A percentile compares a stretch with the other conserved stretches of the same genome.
Conservation (phyloP, 2,113 vertebrate genomes). For the Vanacampus margaritifer region DNA sequence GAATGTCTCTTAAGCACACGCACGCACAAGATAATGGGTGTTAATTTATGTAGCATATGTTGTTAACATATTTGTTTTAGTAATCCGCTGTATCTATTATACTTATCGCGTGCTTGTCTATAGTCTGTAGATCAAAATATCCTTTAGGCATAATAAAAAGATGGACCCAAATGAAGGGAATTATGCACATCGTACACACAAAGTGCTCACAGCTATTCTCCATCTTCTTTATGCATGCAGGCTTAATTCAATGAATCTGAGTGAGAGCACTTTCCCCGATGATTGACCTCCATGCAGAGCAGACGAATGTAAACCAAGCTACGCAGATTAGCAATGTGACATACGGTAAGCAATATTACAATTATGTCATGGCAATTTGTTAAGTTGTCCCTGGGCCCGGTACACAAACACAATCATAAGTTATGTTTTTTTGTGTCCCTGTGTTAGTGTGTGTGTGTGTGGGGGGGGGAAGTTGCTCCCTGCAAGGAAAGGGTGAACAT, state of each 20-base stretch:
- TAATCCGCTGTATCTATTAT: slow-evolving; percentile 37
- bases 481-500: slow-evolving; percentile 35
- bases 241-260: slow-evolving; percentile 55
- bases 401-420: slow-evolving; percentile 25
- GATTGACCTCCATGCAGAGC: slow-evolving; percentile 42
- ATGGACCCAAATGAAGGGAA: slow-evolving; percentile 55
- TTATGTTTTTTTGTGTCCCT: slow-evolving; percentile 14
- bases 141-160: slow-evolving; percentile 50
- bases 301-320: slow-evolving; percentile 53
- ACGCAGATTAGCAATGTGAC: slow-evolving; percentile 56
- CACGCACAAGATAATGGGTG: slow-evolving; percentile 24
- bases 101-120: slow-evolving; percentile 31
- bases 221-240: slow-evolving; percentile 58
- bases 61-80: slow-evolving; percentile 53
- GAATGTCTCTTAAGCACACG: slow-evolving; percentile 26
- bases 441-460: slow-evolving; percentile 3
- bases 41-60: slow-evolving; percentile 41
- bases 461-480: too few relatives aligned
- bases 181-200: slow-evolving; percentile 60
- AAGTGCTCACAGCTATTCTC: slow-evolving; percentile 54
- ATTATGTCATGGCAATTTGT: slow-evolving; percentile 61
- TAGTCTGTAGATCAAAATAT: slow-evolving; percentile 49
- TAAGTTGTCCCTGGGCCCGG: slow-evolving; percentile 40
- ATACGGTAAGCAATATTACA: slow-evolving; percentile 56
- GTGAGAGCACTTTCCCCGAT: slow-evolving; percentile 52